Evolutionary conservation across 2,888 invertebrate species (phyloP).

Genomic region (Coelogynopora nodosa): DNA sequence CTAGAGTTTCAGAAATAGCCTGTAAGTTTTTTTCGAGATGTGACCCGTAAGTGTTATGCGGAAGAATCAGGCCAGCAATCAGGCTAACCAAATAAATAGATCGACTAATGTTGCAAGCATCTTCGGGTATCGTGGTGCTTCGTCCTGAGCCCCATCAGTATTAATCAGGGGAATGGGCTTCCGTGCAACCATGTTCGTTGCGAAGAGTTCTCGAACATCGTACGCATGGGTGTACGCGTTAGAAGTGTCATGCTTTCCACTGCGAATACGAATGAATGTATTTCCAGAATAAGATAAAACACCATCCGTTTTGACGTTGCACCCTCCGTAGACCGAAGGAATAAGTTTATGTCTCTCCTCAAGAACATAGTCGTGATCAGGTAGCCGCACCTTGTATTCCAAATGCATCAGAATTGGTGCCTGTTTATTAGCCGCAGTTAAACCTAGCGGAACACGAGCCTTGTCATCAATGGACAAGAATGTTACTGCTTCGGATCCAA

Average conservation of each 20-base stretch:
- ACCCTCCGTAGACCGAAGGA: background rate
- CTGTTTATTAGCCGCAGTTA: constrained; percentile 12
- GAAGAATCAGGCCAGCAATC: background rate
- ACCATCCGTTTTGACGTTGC: background rate
- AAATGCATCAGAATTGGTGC: constrained; percentile 2
- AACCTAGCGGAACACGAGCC: constrained; percentile 14
- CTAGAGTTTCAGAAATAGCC: background rate
- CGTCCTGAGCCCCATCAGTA: background rate
- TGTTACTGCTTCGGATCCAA: constrained; percentile 50
- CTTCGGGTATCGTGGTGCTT: background rate
- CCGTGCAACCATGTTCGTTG: background rate
- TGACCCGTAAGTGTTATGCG: background rate
- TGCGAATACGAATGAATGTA: background rate
- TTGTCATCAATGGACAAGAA: constrained; percentile 54
- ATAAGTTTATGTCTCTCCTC: background rate
- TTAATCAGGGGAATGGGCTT: background rate
- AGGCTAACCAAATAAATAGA: background rate
- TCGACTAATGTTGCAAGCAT: background rate
- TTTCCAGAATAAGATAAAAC: background rate
- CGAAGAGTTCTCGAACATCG: background rate
- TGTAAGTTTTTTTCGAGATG: background rate
- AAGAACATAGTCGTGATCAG: constrained; percentile 21
- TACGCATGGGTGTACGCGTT: background rate
- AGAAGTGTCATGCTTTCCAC: background rate
- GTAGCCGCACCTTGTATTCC: constrained; percentile 48